Conservation (phyloP, 2,797 vertebrate genomes). For the Pelochelys cantorii region DNA sequence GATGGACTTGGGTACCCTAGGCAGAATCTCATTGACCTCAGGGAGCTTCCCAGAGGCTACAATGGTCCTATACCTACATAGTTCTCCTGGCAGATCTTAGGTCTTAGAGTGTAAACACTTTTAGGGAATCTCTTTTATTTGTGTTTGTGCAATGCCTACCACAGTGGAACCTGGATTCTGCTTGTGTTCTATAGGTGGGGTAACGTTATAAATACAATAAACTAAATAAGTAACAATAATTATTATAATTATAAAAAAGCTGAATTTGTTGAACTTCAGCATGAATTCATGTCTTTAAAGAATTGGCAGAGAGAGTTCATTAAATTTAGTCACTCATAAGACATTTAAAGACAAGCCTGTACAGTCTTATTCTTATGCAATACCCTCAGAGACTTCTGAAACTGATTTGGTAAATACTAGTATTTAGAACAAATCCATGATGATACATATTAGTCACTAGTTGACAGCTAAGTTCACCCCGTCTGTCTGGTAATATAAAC, state of each 20-base stretch:
- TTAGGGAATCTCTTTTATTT: not conserved
- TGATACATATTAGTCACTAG: slow-evolving; percentile 36
- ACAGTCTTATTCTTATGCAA: not conserved
- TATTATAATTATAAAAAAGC: not conserved
- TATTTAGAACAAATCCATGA: not conserved
- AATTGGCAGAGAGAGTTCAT: not conserved
- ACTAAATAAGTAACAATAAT: too few species aligned
- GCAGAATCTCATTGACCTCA: accelerated
- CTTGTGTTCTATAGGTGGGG: accelerated
- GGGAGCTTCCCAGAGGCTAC: not conserved
- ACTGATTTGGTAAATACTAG: not conserved
- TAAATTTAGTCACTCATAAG: not conserved
- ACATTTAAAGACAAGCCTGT: not conserved
- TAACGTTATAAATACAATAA: accelerated
- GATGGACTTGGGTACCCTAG: not conserved
- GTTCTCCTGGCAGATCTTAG: not conserved
- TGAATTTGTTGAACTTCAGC: not conserved
- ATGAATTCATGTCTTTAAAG: not conserved
- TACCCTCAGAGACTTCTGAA: not conserved
- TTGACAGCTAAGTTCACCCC: slow-evolving; percentile 25
- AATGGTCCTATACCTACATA: not conserved
- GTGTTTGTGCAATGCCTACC: not conserved
- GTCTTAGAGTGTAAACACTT: not conserved
- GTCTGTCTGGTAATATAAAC: not conserved
- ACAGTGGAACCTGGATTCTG: accelerated